Evolutionary conservation across 1,140 invertebrate species (phyloP).

Genomic region (Hyles euphorbiae): DNA sequence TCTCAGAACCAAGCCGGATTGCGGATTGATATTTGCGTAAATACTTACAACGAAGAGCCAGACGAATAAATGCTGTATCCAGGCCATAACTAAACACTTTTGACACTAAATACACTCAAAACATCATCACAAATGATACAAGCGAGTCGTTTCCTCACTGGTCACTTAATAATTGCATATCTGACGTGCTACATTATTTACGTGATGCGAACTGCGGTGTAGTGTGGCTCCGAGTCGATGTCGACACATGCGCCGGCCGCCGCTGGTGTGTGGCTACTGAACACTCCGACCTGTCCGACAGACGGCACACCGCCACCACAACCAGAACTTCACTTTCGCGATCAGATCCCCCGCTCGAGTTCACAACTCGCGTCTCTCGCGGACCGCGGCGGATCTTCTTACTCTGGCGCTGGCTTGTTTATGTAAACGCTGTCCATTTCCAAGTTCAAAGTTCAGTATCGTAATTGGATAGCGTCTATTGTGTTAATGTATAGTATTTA

Average conservation of each 20-base stretch:
- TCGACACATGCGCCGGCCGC: slow-evolving; percentile 15
- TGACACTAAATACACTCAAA: slow-evolving; percentile 11
- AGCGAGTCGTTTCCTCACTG: neutral
- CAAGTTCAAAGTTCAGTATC: slow-evolving; percentile 2
- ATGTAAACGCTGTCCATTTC: slow-evolving; percentile 1
- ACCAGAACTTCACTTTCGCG: slow-evolving; percentile 1
- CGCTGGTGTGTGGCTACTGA: slow-evolving; percentile 7
- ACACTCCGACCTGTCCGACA: neutral
- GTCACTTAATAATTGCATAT: slow-evolving; percentile 18
- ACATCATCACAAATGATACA: slow-evolving; percentile 17
- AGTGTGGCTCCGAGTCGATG: slow-evolving; percentile 10
- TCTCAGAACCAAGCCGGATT: too few species aligned
- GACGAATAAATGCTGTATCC: slow-evolving; percentile 31
- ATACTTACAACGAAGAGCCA: slow-evolving; percentile 32
- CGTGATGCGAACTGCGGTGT: slow-evolving; percentile 6
- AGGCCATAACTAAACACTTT: slow-evolving; percentile 31
- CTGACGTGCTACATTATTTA: slow-evolving; percentile 16
- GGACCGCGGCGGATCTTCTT: neutral
- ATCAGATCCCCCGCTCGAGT: neutral
- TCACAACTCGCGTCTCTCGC: neutral
- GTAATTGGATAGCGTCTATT: too few species aligned
- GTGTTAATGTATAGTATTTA: too few species aligned
- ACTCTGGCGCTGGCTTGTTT: neutral
- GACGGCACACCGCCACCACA: neutral
- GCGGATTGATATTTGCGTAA: neutral